phyloP scores from a whole-genome alignment of 1,140 invertebrate genomes.

The Hyles vespertilio region DNA sequence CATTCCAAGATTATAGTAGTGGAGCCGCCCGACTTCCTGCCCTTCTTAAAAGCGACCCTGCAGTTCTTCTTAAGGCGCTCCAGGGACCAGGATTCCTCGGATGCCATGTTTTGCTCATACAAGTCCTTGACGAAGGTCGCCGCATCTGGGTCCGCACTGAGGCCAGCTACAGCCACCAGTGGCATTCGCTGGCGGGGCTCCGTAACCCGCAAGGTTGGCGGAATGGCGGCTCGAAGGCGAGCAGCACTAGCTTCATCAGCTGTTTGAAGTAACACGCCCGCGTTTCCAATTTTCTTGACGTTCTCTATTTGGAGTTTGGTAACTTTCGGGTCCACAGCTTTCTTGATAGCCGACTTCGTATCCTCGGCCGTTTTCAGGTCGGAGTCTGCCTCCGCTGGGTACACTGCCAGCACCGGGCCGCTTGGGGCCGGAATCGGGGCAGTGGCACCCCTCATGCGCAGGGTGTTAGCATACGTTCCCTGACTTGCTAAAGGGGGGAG shows the following conservation, averaged over 20 bases:
- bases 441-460: neutral
- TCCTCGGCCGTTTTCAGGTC: conserved; percentile 10
- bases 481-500: neutral
- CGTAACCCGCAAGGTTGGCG: conserved; percentile 5
- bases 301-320: conserved; percentile 1
- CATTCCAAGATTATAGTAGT: conserved; percentile 9
- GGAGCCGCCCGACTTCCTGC: neutral
- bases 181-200: conserved; percentile 7
- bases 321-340: neutral
- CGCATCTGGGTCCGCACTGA: neutral
- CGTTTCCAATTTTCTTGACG: conserved; percentile 16
- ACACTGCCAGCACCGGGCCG: neutral
- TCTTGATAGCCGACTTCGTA: conserved; percentile 3
- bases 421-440: neutral
- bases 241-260: neutral
- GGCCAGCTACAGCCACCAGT: neutral
- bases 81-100: neutral
- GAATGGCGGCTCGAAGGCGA: conserved; percentile 2
- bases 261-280: conserved; percentile 15
- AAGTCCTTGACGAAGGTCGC: conserved; percentile 1
- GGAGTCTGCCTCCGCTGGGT: neutral
- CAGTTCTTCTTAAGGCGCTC: neutral
- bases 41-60: conserved; percentile 8
- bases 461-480: too few relatives aligned
- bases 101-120: conserved; percentile 8